Percentiles rank a stretch among this genome's conserved stretches.
Conservation (phyloP, 2,797 vertebrate genomes). For the Malacoraja senta region DNA sequence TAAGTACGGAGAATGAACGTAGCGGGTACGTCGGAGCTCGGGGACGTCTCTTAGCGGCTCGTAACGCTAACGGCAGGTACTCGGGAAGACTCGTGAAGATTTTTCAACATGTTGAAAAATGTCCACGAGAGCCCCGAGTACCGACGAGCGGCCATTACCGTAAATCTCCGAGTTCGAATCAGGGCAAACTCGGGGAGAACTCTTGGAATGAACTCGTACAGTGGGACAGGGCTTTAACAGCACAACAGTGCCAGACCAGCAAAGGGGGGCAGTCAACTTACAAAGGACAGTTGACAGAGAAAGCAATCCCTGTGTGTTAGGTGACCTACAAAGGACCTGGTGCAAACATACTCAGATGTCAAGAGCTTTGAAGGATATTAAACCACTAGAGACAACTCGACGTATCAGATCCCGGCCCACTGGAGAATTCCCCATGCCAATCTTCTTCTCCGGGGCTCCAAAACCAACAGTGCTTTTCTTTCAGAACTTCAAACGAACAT, state of each 20-base stretch:
- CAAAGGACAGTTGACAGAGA: not conserved
- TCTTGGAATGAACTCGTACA: too few species aligned
- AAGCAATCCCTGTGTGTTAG: not conserved
- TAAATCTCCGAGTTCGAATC: too few species aligned
- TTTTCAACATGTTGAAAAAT: too few species aligned
- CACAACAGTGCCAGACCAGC: not conserved
- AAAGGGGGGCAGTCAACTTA: not conserved
- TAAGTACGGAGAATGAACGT: too few species aligned
- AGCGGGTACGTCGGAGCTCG: too few species aligned
- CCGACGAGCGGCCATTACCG: too few species aligned
- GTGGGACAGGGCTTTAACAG: too few species aligned
- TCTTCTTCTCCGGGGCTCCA: slow-evolving; percentile 52
- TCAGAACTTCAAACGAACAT: slow-evolving; percentile 57
- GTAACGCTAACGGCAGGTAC: too few species aligned
- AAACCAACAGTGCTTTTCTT: slow-evolving; percentile 55
- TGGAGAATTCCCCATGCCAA: slow-evolving; percentile 45
- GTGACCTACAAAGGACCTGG: slow-evolving; percentile 35
- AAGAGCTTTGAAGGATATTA: slow-evolving; percentile 5
- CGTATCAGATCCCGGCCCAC: slow-evolving; percentile 47
- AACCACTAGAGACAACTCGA: slow-evolving; percentile 39
- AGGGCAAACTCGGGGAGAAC: too few species aligned
- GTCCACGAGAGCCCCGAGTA: too few species aligned
- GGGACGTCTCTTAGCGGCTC: too few species aligned
- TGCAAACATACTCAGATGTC: slow-evolving; percentile 42
- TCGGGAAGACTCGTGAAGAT: too few species aligned